Conservation (phyloP, 2,888 invertebrate genomes). For the Platycheirus albimanus region DNA sequence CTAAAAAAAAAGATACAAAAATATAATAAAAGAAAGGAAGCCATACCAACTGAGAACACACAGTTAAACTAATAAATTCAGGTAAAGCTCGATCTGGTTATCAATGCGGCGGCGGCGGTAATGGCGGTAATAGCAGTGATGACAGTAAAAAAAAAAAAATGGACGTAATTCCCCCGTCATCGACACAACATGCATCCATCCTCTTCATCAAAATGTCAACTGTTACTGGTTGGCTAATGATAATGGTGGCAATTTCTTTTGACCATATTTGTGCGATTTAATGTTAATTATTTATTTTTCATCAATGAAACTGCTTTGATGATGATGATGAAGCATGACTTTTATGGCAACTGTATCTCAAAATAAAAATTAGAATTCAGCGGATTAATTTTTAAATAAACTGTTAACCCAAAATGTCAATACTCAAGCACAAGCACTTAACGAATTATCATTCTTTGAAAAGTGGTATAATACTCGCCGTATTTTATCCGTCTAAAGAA, state of each 20-base stretch:
- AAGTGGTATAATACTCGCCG: neutral
- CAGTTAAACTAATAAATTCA: conserved; percentile 39
- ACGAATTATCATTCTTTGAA: conserved; percentile 7
- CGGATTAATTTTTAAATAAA: conserved; percentile 23
- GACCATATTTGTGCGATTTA: neutral
- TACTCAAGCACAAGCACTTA: conserved; percentile 31
- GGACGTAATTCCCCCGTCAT: neutral
- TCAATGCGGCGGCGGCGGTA: neutral
- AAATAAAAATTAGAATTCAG: conserved; percentile 29
- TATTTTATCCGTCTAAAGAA: conserved; percentile 2
- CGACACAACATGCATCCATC: neutral
- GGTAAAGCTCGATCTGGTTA: conserved; percentile 22
- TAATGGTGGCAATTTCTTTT: conserved; percentile 24
- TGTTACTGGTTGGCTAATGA: conserved; percentile 6
- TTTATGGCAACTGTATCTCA: conserved; percentile 28
- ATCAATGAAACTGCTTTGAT: neutral
- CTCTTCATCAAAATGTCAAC: conserved; percentile 8
- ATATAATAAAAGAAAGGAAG: conserved; percentile 12
- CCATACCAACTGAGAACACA: conserved; percentile 1
- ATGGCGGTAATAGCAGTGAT: too few relatives aligned
- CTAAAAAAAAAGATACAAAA: neutral
- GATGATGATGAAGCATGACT: conserved; percentile 33
- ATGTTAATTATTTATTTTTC: neutral
- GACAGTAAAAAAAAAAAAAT: too few relatives aligned
- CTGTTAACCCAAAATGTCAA: conserved; percentile 23